Evolutionary conservation across 2,888 invertebrate species (phyloP).

Genomic region (Chaetoderma sp.): DNA sequence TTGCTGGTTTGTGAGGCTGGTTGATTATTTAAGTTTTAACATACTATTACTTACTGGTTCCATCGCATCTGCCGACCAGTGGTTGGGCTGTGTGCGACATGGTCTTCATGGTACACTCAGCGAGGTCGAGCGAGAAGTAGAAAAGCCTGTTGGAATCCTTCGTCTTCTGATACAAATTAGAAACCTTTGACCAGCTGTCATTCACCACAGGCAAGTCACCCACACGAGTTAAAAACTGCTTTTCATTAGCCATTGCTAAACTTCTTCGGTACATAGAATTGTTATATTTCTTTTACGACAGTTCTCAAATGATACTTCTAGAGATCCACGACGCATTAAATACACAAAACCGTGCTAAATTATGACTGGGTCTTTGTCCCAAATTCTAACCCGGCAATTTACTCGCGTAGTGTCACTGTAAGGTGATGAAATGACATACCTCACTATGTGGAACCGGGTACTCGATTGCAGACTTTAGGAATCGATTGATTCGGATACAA

Average conservation of each 20-base stretch:
- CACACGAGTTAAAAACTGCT: conserved; percentile 78
- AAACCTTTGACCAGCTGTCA: conserved; percentile 80
- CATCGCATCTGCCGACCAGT: conserved; percentile 79
- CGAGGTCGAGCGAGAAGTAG: conserved; percentile 60
- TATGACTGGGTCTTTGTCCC: no score
- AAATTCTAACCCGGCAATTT: no score
- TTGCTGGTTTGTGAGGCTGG: no score
- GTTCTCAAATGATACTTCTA: no score
- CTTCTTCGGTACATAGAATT: conserved; percentile 45
- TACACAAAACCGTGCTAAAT: no score
- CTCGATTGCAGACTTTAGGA: no score
- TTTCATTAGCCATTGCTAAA: conserved; percentile 39
- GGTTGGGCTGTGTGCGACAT: conserved; percentile 82
- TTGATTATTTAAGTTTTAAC: no score
- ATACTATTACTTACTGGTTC: conserved; percentile 75
- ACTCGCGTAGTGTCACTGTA: no score
- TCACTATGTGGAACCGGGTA: no score
- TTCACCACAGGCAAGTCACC: conserved; percentile 86
- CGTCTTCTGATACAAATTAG: conserved; percentile 80
- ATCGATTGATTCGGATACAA: no score
- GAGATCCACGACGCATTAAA: no score
- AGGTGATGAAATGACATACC: no score
- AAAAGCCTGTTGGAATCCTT: conserved; percentile 74
- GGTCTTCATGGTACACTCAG: conserved; percentile 76
- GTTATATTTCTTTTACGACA: neutral